These are phyloP conservation scores for Prosapia bicincta DNA, from an alignment of 2,888 invertebrate species.

Conservation along the genomic window DNA sequence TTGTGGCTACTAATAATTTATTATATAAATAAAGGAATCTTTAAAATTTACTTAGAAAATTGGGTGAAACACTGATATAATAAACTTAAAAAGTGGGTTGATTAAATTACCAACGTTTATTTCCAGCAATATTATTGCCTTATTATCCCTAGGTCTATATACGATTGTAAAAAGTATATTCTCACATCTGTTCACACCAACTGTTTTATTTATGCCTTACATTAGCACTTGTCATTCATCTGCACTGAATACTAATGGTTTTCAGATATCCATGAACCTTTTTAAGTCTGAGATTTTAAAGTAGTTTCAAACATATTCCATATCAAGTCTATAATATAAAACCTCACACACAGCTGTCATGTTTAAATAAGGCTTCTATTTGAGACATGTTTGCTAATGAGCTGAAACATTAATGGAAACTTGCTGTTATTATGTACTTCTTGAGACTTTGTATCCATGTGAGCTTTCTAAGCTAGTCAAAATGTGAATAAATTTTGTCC, in stretches of 20 bases:
- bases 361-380: neutral
- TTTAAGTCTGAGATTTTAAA: neutral
- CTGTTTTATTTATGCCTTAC: neutral
- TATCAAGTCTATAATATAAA: too few species aligned
- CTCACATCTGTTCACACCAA: neutral
- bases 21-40: too few species aligned
- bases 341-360: too few species aligned
- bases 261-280: neutral
- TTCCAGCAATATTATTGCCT: too few species aligned
- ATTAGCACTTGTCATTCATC: neutral
- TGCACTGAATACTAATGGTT: neutral
- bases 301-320: too few species aligned
- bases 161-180: too few species aligned
- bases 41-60: too few species aligned
- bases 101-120: too few species aligned
- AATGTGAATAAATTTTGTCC: neutral
- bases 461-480: neutral
- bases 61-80: too few species aligned
- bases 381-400: neutral
- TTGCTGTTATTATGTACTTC: neutral
- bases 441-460: neutral
- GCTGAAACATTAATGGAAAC: neutral
- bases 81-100: too few species aligned
- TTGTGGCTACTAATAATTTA: too few species aligned
- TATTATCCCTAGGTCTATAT: too few species aligned